These are phyloP conservation scores for Ernsta delagoae DNA, from an alignment of 2,888 invertebrate species.

Conservation along the genomic window DNA sequence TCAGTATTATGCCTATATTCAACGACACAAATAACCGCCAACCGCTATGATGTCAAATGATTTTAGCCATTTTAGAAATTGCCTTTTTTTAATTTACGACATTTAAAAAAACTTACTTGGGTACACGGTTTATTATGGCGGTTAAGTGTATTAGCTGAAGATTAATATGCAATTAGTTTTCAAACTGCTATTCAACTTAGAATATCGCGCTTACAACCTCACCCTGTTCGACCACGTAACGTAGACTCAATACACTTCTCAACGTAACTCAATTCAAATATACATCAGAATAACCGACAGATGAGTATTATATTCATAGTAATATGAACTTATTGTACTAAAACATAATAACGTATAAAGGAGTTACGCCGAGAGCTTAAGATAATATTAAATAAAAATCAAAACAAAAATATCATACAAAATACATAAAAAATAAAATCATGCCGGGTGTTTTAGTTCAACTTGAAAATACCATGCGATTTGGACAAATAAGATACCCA, in stretches of 20 bases:
- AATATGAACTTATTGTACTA: background rate
- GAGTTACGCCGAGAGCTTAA: background rate
- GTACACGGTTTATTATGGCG: too few relatives aligned
- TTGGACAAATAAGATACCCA: too few relatives aligned
- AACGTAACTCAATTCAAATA: conserved; percentile 1
- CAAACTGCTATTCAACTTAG: background rate
- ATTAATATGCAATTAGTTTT: background rate
- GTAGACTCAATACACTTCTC: too few relatives aligned
- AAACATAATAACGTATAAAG: background rate
- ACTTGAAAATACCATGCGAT: too few relatives aligned
- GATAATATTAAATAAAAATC: background rate
- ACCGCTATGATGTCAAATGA: too few relatives aligned
- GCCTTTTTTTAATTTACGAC: too few relatives aligned
- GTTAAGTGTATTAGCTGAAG: background rate
- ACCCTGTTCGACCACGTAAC: conserved; percentile 22
- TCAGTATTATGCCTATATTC: too few relatives aligned
- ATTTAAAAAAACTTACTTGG: too few relatives aligned
- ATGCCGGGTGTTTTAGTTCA: too few relatives aligned
- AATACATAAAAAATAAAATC: too few relatives aligned
- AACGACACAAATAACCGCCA: too few relatives aligned
- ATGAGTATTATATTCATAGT: conserved; percentile 54
- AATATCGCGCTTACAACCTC: background rate
- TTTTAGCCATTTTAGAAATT: too few relatives aligned
- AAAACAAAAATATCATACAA: background rate
- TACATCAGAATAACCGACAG: conserved; percentile 49